Evolutionary conservation across 2,113 vertebrate species (phyloP).

Genomic region (Sinocyclocheilus grahami): DNA sequence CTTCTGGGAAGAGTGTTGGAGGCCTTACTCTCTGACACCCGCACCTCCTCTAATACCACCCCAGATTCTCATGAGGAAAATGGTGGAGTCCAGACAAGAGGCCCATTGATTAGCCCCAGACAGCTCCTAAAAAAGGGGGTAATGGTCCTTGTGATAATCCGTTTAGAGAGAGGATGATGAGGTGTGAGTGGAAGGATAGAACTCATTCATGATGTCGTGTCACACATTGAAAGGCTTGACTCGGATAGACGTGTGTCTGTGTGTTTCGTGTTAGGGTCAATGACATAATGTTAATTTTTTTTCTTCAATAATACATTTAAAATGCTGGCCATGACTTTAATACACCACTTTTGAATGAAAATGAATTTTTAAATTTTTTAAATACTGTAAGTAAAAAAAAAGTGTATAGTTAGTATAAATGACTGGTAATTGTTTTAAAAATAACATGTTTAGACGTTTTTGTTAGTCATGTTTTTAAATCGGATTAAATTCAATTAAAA

Average conservation of each 20-base stretch:
- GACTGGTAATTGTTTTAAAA: too few species aligned
- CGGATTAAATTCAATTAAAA: too few species aligned
- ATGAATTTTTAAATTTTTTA: too few species aligned
- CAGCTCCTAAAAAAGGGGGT: constrained; percentile 53
- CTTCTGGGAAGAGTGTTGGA: constrained; percentile 21
- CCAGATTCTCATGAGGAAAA: constrained; percentile 53
- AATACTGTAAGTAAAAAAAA: too few species aligned
- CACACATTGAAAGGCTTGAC: background rate
- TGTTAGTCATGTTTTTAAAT: too few species aligned
- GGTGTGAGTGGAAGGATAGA: constrained; percentile 15
- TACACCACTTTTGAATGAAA: too few species aligned
- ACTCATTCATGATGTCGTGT: constrained; percentile 6
- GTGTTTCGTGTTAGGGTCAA: background rate
- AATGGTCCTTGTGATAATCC: constrained; percentile 59
- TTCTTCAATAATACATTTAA: too few species aligned
- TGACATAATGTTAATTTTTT: background rate
- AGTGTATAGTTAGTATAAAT: too few species aligned
- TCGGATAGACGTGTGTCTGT: background rate
- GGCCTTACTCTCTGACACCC: constrained; percentile 9
- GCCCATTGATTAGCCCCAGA: constrained; percentile 49
- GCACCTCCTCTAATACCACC: constrained; percentile 34
- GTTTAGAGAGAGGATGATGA: constrained; percentile 46
- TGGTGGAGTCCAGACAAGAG: constrained; percentile 49
- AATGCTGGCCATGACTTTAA: too few species aligned
- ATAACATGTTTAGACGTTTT: too few species aligned